These are phyloP conservation scores for Chaetorhynchus papuensis DNA, from an alignment of 2,113 vertebrate genomes.

Conservation along the genomic window DNA sequence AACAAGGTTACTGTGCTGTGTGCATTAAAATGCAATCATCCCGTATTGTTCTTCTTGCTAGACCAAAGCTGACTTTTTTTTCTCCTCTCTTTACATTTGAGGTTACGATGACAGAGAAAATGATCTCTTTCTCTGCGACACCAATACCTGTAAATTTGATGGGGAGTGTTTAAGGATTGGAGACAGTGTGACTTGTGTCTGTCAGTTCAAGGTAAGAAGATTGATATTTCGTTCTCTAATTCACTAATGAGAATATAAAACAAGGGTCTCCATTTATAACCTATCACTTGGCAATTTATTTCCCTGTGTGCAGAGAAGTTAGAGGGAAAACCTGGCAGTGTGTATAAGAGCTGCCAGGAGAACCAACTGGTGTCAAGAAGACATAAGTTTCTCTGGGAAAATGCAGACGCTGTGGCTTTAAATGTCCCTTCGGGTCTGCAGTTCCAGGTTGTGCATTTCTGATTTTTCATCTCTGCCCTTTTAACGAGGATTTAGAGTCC, in stretches of 20 bases:
- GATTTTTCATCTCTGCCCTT: not conserved
- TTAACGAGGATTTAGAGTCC: conserved; percentile 16
- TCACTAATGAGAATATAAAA: conserved; percentile 54
- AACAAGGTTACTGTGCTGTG: not conserved
- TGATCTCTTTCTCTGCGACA: conserved; percentile 97
- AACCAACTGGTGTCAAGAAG: conserved; percentile 66
- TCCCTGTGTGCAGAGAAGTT: conserved; percentile 35
- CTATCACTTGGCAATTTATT: conserved; percentile 59
- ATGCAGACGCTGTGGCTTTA: conserved; percentile 36
- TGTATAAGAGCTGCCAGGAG: conserved; percentile 47
- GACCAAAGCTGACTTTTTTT: conserved; percentile 40
- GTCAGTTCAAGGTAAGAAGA: conserved; percentile 96
- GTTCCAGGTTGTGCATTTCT: not conserved
- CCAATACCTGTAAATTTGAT: conserved; percentile 99
- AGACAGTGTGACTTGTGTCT: conserved; percentile 98
- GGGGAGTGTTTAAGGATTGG: conserved; percentile 97
- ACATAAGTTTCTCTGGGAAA: conserved; percentile 42
- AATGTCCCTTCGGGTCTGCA: not conserved
- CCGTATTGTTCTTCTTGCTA: not conserved
- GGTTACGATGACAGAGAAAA: conserved; percentile 98
- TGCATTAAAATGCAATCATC: not conserved
- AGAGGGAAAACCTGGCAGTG: conserved; percentile 49
- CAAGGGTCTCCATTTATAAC: conserved; percentile 24
- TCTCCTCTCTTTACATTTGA: conserved; percentile 72
- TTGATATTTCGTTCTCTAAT: conserved; percentile 46